Evolutionary conservation across 2,797 vertebrate genomes (phyloP), one percentile per base, ranked within the genome.

Genomic region (Pseudopleuronectes americanus): DNA sequence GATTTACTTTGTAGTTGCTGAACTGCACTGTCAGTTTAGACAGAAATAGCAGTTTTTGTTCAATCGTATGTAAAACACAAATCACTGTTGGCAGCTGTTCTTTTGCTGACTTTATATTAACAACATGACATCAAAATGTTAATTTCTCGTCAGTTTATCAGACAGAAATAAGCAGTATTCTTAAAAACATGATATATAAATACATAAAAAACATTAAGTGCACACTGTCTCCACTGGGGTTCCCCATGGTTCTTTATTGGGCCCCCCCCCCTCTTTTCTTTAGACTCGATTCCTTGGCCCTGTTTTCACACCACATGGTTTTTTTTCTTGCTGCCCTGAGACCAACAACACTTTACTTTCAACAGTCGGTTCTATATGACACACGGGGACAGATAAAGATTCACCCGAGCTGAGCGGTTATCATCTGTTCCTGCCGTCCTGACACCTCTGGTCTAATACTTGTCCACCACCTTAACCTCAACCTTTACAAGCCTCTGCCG

Each of bases 181-280:
- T 49, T 43, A 43, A 14, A 14, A 14, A 19, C 16, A 10, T 33
- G 9, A 36, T 10, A 7, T 12, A 36, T 36, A 36, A 36, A 36
- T 1, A 9, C 33, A 12, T 9, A 36, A 36, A 12, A 1, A 10
- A 36, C 4, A 38, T 57, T 76, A 23, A 43, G 17, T 19, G 10
- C n/a, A 56, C 28, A 22, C 33, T 17, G 4, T 33, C 26, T 68
- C 31, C 43, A 22, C 60, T 31, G 71, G 61, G 10, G 53, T 81
- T 74, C 52, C 61, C 55, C 83, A 71, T 76, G 84, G 81, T 56
- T 68, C 47, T 63, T n/a, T 51, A 1, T 54, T 52, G 55, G 55
- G 64, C 6, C 6, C 33, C 57, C 53, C 36, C 41, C 4, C 7
- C 8, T 45, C 17, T 69, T 78, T 75, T 33, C 67, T 53, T 58